Evolutionary conservation across 2,888 invertebrate genomes (phyloP).

Genomic region (Latrodectus elegans): DNA sequence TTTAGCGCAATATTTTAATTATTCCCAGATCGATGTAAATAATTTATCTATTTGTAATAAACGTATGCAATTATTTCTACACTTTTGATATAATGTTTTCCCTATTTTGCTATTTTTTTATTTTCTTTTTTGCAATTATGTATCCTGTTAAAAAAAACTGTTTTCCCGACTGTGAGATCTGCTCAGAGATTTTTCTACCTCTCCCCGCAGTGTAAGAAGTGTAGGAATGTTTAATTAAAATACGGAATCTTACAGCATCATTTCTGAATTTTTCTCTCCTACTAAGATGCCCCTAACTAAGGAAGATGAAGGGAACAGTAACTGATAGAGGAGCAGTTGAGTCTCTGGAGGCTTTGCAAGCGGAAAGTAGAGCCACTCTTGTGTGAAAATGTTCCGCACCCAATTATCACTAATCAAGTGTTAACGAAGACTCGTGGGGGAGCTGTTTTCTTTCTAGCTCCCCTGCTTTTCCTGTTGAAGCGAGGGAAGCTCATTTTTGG

Average conservation of each 20-base stretch:
- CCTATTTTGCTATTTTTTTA: too few species aligned
- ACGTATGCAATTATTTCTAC: too few species aligned
- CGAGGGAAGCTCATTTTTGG: slow-evolving; percentile 43
- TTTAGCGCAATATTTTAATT: too few species aligned
- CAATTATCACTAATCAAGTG: slow-evolving; percentile 62
- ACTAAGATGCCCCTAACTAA: not conserved
- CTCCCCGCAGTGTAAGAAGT: too few species aligned
- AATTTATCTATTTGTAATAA: too few species aligned
- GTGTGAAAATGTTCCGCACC: slow-evolving; percentile 58
- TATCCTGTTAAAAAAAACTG: too few species aligned
- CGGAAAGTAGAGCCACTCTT: slow-evolving; percentile 42
- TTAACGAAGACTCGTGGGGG: slow-evolving; percentile 46
- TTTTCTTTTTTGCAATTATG: too few species aligned
- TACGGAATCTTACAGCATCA: not conserved
- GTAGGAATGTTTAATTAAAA: not conserved
- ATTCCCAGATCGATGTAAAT: too few species aligned
- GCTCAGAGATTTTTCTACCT: too few species aligned
- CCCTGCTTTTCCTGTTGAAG: slow-evolving; percentile 11
- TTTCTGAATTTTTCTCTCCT: not conserved
- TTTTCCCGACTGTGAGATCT: too few species aligned
- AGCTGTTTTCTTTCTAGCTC: slow-evolving; percentile 16
- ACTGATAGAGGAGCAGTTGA: slow-evolving; percentile 4
- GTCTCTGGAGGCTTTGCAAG: slow-evolving; percentile 3
- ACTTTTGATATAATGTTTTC: too few species aligned
- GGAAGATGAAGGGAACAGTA: slow-evolving; percentile 1